phyloP scores from a whole-genome alignment of 2,113 vertebrate genomes.

The Heteronetta atricapilla region DNA sequence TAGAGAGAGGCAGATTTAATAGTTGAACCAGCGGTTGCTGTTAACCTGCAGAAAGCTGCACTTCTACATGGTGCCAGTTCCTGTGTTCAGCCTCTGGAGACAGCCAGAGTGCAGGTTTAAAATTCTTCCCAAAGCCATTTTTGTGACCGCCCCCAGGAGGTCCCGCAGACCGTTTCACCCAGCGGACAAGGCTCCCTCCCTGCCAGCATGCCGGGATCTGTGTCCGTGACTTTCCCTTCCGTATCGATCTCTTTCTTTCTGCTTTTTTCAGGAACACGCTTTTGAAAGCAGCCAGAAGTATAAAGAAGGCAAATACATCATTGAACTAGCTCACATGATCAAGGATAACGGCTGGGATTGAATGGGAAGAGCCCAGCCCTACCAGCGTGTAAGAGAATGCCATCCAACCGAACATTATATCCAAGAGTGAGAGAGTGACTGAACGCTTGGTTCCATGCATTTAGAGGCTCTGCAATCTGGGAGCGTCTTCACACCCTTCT shows the following conservation, averaged over 20 bases:
- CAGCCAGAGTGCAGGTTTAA: not conserved
- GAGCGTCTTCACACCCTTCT: constrained; percentile 77
- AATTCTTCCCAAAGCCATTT: not conserved
- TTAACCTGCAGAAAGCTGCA: not conserved
- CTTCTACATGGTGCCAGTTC: fast-evolving
- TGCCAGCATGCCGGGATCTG: not conserved
- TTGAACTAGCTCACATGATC: constrained; percentile 99
- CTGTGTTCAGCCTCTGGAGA: not conserved
- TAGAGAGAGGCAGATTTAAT: not conserved
- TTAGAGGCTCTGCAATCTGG: constrained; percentile 78
- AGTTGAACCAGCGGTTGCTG: not conserved
- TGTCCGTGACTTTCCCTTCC: fast-evolving
- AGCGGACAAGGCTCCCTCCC: not conserved
- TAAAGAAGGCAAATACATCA: constrained; percentile 99
- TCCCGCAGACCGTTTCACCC: not conserved
- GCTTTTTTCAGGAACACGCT: constrained; percentile 88
- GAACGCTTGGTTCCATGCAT: constrained; percentile 82
- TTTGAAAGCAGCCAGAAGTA: constrained; percentile 99
- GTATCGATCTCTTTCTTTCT: not conserved
- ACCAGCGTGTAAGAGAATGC: constrained; percentile 71
- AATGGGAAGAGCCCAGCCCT: constrained; percentile 54
- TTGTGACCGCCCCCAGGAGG: not conserved
- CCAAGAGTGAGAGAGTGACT: constrained; percentile 82
- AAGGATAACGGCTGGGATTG: constrained; percentile 99
- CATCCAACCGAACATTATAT: constrained; percentile 79